phyloP scores from a whole-genome alignment of 2,797 vertebrate genomes.

The Hylomyscus alleni region DNA sequence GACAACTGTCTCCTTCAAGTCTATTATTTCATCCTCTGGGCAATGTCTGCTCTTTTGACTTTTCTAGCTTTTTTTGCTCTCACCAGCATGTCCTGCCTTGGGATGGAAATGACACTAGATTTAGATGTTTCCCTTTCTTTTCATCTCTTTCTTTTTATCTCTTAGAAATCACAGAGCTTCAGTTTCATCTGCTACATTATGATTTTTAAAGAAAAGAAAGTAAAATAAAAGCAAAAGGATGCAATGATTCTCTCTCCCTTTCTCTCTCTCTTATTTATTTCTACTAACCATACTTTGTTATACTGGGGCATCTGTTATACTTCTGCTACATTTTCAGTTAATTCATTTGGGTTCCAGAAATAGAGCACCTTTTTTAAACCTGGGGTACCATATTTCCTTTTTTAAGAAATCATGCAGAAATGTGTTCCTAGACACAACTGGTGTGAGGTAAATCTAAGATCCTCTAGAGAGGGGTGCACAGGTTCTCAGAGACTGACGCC shows the following conservation, averaged over 20 bases:
- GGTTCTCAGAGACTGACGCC: background rate
- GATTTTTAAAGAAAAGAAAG: background rate
- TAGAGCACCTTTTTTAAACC: background rate
- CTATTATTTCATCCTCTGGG: background rate
- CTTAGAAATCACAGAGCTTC: background rate
- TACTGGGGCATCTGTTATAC: background rate
- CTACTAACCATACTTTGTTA: background rate
- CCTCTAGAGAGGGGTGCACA: background rate
- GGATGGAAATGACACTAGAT: background rate
- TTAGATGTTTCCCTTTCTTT: background rate
- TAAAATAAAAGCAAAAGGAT: background rate
- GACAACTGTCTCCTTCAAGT: background rate
- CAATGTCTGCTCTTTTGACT: background rate
- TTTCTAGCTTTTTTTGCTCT: background rate
- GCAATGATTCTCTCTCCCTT: background rate
- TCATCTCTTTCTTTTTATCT: background rate
- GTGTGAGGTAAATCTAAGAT: background rate
- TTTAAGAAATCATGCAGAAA: background rate
- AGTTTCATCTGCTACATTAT: background rate
- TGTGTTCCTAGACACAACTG: background rate
- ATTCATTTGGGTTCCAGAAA: background rate
- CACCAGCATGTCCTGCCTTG: background rate
- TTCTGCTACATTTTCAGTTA: constrained; percentile 8
- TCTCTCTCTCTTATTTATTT: background rate
- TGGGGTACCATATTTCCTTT: background rate